A percentile compares a stretch with the other conserved stretches of the same genome.
These are phyloP conservation scores for Nomada ferruginata DNA, from an alignment of 2,888 invertebrate genomes.

Conservation along the genomic window DNA sequence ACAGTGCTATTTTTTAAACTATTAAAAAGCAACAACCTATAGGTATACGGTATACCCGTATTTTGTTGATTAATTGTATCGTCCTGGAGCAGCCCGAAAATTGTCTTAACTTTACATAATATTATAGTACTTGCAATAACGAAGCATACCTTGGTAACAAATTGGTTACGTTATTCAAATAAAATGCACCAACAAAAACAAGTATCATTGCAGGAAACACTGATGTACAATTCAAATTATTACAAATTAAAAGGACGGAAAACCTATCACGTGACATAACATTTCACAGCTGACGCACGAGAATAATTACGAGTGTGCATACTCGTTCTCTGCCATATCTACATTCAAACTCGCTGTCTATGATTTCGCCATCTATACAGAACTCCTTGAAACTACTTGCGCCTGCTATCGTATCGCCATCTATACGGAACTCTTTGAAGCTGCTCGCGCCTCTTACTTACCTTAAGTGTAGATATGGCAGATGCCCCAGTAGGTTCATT, in stretches of 20 bases:
- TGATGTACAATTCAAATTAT: conserved; percentile 30
- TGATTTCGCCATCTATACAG: no score
- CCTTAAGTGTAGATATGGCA: no score
- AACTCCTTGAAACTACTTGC: no score
- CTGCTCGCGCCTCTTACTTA: no score
- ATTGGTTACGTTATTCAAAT: not conserved
- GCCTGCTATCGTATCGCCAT: no score
- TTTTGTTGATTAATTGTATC: not conserved
- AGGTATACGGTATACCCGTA: no score
- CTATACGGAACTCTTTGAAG: no score
- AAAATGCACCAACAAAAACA: conserved; percentile 4
- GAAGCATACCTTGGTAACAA: conserved; percentile 14
- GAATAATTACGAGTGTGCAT: not conserved
- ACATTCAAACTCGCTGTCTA: no score
- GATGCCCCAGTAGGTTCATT: no score
- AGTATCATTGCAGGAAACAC: conserved; percentile 4
- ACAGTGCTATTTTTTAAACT: not conserved
- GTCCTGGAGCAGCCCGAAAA: not conserved
- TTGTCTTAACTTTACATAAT: not conserved
- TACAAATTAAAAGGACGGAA: conserved; percentile 44
- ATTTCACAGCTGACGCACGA: conserved; percentile 13
- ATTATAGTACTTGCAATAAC: not conserved
- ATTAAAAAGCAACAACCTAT: not conserved
- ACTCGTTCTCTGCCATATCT: no score
- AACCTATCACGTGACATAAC: conserved; percentile 33